These are phyloP conservation scores for Agrilus planipennis DNA, from an alignment of 1,140 invertebrate species.

Conservation along the genomic window DNA sequence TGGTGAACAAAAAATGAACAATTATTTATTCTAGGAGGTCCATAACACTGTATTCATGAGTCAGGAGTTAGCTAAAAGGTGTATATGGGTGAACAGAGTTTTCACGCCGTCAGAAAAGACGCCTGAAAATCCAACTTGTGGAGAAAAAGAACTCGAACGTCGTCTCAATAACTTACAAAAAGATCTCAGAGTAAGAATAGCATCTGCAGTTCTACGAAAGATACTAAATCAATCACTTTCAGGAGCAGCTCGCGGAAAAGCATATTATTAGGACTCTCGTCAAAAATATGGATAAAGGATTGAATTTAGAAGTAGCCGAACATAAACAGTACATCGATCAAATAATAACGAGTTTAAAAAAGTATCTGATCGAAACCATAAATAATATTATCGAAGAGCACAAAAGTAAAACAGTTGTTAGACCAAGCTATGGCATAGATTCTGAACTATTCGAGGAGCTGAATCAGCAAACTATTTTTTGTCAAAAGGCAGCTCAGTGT, in stretches of 20 bases:
- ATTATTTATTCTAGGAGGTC: conserved; percentile 43
- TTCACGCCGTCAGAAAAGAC: conserved; percentile 36
- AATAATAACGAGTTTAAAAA: conserved; percentile 40
- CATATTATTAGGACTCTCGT: conserved; percentile 49
- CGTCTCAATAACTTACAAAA: conserved; percentile 54
- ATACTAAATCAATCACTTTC: conserved; percentile 13
- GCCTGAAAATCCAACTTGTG: conserved; percentile 36
- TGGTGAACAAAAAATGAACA: background rate
- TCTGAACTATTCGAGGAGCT: conserved; percentile 51
- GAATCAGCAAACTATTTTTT: conserved; percentile 51
- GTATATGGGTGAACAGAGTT: conserved; percentile 56
- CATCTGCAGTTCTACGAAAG: no score
- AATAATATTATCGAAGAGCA: conserved; percentile 47
- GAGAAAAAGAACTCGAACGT: conserved; percentile 50
- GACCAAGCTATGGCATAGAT: conserved; percentile 38
- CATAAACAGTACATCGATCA: conserved; percentile 51
- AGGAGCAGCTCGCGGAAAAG: conserved; percentile 47
- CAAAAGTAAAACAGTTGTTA: conserved; percentile 29
- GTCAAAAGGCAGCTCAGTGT: conserved; percentile 50
- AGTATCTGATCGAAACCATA: conserved; percentile 40
- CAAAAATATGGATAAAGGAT: conserved; percentile 42
- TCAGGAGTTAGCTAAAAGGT: conserved; percentile 58
- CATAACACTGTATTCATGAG: conserved; percentile 67
- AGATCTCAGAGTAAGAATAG: conserved; percentile 50
- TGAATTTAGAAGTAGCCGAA: conserved; percentile 39